Conservation (phyloP, 2,113 vertebrate genomes). For the Eulacestoma nigropectus region DNA sequence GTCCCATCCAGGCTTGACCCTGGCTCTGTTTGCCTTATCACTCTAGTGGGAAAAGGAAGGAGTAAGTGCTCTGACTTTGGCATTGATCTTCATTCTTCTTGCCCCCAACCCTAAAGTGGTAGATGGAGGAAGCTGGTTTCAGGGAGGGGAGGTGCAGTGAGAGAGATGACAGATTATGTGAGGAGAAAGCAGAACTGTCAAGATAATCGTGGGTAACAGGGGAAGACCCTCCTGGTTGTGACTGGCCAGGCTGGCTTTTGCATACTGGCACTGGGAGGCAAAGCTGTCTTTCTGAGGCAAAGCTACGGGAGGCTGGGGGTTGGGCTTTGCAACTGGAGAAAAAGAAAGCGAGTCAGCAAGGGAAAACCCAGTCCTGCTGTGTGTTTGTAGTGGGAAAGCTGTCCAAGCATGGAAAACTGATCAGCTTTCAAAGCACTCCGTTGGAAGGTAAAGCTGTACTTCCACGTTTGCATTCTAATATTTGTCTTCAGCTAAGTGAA, state of each 20-base stretch:
- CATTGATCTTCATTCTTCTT: background rate
- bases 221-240: constrained; percentile 17
- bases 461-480: background rate
- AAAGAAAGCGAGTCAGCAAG: background rate
- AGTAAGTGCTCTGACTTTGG: background rate
- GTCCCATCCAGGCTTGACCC: background rate
- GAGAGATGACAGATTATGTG: constrained; percentile 18
- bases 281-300: background rate
- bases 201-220: background rate
- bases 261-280: background rate
- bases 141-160: background rate
- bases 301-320: background rate
- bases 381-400: background rate
- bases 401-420: background rate
- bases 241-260: constrained; percentile 2
- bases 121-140: background rate
- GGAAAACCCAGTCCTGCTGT: background rate
- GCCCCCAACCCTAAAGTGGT: background rate
- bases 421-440: background rate
- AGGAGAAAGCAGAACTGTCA: constrained; percentile 59
- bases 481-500: background rate
- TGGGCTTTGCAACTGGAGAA: background rate
- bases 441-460: background rate
- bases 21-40: background rate
- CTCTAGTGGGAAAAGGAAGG: background rate